phyloP scores from a whole-genome alignment of 2,113 vertebrate genomes.

The Malurus cyaneus region DNA sequence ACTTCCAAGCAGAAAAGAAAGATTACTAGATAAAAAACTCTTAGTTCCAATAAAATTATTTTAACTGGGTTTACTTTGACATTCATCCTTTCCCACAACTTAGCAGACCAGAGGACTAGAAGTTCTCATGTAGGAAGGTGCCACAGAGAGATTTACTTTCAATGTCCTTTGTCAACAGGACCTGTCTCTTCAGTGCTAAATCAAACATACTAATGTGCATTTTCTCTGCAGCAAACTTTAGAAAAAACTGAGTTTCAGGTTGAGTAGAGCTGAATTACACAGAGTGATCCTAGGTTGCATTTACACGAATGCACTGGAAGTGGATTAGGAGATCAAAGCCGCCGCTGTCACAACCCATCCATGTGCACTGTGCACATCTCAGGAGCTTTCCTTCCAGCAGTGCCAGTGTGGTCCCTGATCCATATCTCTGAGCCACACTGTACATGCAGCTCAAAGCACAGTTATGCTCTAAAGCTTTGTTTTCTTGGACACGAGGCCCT shows the following conservation, averaged over 20 bases:
- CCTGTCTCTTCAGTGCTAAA: neutral
- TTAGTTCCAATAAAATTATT: neutral
- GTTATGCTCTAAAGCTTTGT: neutral
- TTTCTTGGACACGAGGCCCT: neutral
- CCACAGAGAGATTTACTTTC: neutral
- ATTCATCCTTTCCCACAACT: neutral
- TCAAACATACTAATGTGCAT: neutral
- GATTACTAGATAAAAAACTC: neutral
- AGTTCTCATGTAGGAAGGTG: neutral
- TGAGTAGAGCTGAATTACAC: neutral
- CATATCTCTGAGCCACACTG: neutral
- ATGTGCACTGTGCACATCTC: neutral
- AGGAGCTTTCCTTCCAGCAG: neutral
- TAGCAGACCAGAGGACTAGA: neutral
- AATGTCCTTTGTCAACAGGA: neutral
- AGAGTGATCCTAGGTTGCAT: accelerated
- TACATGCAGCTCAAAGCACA: neutral
- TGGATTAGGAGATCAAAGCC: neutral
- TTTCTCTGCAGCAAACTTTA: neutral
- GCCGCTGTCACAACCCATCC: neutral
- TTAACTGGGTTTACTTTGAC: neutral
- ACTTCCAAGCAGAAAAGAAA: neutral
- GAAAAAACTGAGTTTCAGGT: neutral
- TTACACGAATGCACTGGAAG: neutral
- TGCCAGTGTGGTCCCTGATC: neutral